Base-by-base conservation (phyloP, 2,113 vertebrate genomes). In the Lepus europaeus region DNA sequence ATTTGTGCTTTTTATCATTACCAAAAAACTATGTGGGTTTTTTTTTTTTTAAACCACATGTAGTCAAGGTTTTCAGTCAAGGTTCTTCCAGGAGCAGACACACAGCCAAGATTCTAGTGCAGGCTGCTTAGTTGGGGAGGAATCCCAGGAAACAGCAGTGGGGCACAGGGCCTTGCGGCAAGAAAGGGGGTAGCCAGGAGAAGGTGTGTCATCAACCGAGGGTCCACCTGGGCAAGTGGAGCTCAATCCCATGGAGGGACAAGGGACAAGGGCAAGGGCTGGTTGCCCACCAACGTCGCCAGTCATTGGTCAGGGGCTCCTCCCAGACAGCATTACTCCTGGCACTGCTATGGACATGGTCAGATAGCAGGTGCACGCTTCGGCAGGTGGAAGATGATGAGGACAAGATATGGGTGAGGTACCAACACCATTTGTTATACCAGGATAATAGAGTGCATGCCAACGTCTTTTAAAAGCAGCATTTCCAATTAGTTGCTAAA, bases 1-100 rank as follows among this genome's bases (percentile, higher is more conserved):
- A 88, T 27, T 70, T 82, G 14, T 63, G 45, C 70, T 77, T 81
- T 51, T 70, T 83, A 68, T 81, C 56, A 70, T 39, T 77, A 36
- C 23, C 39, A 82, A 66, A 31, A 2, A 12, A 74, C 13, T 17
- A 27, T 49, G 22, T 82, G 5, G 27, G 63, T 31, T 76, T 82
- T 17, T 76, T 36, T 36, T 36, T 27, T 51, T 76, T 78, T 68
- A 68, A 93, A 17, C 23, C 56, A 20, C 31, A 12, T 66, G 0
- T 72, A 87, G 59, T 27, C 69, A 77, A 61, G 70, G 73, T 3
- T 85, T 3, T 94, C 82, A 76, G 16, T 78, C 89, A 39, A 33
- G 36, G 31, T 17, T 78, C 6, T 61, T 22, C 22, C 16, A 92
- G 72, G 39, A 74, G 95, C 51, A 85, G 86, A 92, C 66, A 86